Evolutionary conservation across 2,113 vertebrate species (phyloP), one percentile per base, ranked within the genome.

Genomic region (Xyliphius kryptos): DNA sequence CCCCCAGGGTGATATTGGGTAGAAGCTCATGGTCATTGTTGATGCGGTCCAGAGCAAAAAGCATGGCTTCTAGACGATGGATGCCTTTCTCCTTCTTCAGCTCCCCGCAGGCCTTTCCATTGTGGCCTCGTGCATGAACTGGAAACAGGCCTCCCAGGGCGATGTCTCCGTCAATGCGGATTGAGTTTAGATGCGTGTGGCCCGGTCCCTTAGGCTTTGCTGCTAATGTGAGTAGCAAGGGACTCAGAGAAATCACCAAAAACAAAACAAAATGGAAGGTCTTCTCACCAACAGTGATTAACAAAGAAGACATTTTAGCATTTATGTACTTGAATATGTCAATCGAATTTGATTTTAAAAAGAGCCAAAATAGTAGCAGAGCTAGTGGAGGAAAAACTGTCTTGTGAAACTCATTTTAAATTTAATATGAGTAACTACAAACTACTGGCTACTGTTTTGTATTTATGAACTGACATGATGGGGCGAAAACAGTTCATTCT

Each of bases 21-120:
- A 98, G 89, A 76, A 98, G 88, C 71, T 94, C 90, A 5, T 91
- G 87, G 81, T 98, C 95, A 13, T 97, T 97, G 85, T 98, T 98
- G 86, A 98, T 98, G 52, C 94, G 91, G 68, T 98, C 95, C 78
- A 98, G 79, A 13, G 95, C 95, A 1, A 96, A 98, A 16, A 98
- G 91, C 95, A 98, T 98, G 76, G 95, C 95, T 85, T 98, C 95
- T 70, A 98, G 81, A 46, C 95, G 87, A 61, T 98, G 95, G 67
- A 98, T 92, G 26, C 95, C 95, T 72, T 98, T 98, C 75, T 98
- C 95, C 78, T 98, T 98, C 82, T 98, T 98, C 40, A 98, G 88
- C 76, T 98, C 95, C 36, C 95, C 95, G 0, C 95, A 98, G 49
- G 94, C 87, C 70, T 92, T 95, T 70, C 95, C 95, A 71, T 96